These are phyloP conservation scores for Caligus rogercresseyi DNA, from an alignment of 1,140 invertebrate species.

Conservation along the genomic window DNA sequence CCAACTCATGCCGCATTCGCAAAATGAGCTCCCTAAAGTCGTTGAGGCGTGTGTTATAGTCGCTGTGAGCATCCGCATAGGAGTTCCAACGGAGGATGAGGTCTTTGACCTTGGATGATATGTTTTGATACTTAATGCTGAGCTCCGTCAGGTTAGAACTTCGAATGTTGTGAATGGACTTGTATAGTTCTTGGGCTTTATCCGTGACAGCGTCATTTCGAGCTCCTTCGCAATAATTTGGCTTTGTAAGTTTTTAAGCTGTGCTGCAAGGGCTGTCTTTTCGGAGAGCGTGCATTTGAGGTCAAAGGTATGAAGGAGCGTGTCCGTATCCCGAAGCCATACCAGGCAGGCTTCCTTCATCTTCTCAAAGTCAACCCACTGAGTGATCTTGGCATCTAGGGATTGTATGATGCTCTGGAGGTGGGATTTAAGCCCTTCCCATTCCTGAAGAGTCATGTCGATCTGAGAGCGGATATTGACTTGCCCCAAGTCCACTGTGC, in stretches of 20 bases:
- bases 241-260: conserved; percentile 54
- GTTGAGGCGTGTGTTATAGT: conserved; percentile 57
- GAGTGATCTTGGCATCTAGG: conserved; percentile 59
- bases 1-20: conserved; percentile 60
- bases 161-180: conserved; percentile 34
- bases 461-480: conserved; percentile 64
- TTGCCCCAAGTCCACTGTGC: conserved; percentile 66
- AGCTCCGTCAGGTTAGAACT: conserved; percentile 62
- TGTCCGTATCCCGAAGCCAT: conserved; percentile 79
- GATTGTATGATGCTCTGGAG: conserved; percentile 48
- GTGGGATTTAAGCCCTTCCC: conserved; percentile 58
- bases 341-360: conserved; percentile 58
- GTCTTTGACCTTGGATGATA: conserved; percentile 76
- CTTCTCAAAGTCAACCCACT: conserved; percentile 79
- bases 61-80: conserved; percentile 70
- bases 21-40: conserved; percentile 68
- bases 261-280: conserved; percentile 64
- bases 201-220: conserved; percentile 78
- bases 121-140: conserved; percentile 70
- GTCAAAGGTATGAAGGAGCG: conserved; percentile 67
- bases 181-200: conserved; percentile 61
- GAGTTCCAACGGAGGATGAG: conserved; percentile 73
- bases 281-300: conserved; percentile 60
- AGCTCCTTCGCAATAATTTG: conserved; percentile 74
- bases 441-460: conserved; percentile 69